phyloP scores from a whole-genome alignment of 2,888 invertebrate genomes.

The Limenitis camilla region DNA sequence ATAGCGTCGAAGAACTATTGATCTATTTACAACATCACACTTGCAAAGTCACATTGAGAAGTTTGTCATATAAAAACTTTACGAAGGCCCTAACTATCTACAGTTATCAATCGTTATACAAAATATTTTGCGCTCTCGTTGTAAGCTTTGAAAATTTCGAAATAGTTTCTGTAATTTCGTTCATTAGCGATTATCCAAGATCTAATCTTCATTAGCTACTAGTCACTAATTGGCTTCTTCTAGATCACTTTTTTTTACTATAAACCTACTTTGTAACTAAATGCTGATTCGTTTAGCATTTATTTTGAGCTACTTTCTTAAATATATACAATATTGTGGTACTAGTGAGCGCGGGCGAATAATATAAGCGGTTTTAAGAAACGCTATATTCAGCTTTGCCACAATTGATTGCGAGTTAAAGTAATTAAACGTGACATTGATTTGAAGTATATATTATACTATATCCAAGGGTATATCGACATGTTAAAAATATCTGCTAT shows the following conservation, averaged over 20 bases:
- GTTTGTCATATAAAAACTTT: constrained; percentile 68
- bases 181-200: constrained; percentile 34
- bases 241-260: constrained; percentile 51
- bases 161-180: constrained; percentile 33
- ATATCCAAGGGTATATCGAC: too few relatives aligned
- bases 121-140: constrained; percentile 65
- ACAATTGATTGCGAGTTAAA: constrained; percentile 6
- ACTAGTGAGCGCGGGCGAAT: constrained; percentile 27
- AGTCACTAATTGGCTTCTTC: constrained; percentile 49
- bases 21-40: constrained; percentile 69
- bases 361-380: neutral
- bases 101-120: constrained; percentile 65
- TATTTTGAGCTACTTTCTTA: constrained; percentile 9
- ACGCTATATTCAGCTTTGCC: constrained; percentile 1
- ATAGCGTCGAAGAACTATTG: constrained; percentile 40
- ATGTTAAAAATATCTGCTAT: too few relatives aligned
- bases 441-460: too few relatives aligned
- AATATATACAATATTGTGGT: constrained; percentile 20
- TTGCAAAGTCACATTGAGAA: constrained; percentile 68
- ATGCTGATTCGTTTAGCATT: constrained; percentile 58
- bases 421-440: too few relatives aligned
- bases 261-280: constrained; percentile 50
- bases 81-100: constrained; percentile 57
- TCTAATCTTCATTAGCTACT: constrained; percentile 54
- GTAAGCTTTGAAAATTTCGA: constrained; percentile 51